These are phyloP conservation scores for Chromoteleia sp. DNA, from an alignment of 2,888 invertebrate genomes.

Conservation along the genomic window DNA sequence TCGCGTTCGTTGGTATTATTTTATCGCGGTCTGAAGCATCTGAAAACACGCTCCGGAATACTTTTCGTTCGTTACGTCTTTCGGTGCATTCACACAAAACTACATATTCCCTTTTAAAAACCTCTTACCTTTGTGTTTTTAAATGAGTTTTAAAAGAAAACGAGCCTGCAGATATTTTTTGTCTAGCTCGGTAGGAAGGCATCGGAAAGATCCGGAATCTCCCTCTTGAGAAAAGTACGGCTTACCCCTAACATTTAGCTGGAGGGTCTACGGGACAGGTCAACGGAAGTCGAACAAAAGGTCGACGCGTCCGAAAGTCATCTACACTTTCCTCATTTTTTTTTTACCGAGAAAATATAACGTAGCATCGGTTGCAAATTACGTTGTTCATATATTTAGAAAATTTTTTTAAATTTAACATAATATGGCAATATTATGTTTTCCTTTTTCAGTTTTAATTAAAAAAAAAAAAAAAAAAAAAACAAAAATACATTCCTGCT, in stretches of 20 bases:
- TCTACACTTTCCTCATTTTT: slow-evolving; percentile 18
- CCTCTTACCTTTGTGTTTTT: slow-evolving; percentile 31
- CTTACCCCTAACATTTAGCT: slow-evolving; percentile 51
- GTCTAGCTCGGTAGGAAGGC: not conserved
- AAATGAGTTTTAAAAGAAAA: slow-evolving; percentile 53
- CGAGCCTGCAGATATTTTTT: slow-evolving; percentile 52
- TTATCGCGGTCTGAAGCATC: not conserved
- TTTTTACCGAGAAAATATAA: not conserved
- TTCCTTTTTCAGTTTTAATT: too few species aligned
- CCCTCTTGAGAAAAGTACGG: slow-evolving; percentile 35
- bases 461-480: too few species aligned
- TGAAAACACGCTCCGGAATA: slow-evolving; percentile 29
- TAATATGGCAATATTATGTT: too few species aligned
- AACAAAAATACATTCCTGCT: too few species aligned
- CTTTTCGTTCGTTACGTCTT: slow-evolving; percentile 32
- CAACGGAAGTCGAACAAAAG: slow-evolving; percentile 55
- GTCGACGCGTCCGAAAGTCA: slow-evolving; percentile 22
- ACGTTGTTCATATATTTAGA: too few species aligned
- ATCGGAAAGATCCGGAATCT: slow-evolving; percentile 18
- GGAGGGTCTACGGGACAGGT: slow-evolving; percentile 36
- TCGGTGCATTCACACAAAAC: slow-evolving; percentile 25
- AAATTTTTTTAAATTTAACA: too few species aligned
- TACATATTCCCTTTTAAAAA: slow-evolving; percentile 32
- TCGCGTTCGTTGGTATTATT: slow-evolving; percentile 13
- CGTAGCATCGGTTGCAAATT: too few species aligned